These are phyloP conservation scores for Amblyjoppa proteus DNA, from an alignment of 2,888 invertebrate genomes.

Conservation along the genomic window DNA sequence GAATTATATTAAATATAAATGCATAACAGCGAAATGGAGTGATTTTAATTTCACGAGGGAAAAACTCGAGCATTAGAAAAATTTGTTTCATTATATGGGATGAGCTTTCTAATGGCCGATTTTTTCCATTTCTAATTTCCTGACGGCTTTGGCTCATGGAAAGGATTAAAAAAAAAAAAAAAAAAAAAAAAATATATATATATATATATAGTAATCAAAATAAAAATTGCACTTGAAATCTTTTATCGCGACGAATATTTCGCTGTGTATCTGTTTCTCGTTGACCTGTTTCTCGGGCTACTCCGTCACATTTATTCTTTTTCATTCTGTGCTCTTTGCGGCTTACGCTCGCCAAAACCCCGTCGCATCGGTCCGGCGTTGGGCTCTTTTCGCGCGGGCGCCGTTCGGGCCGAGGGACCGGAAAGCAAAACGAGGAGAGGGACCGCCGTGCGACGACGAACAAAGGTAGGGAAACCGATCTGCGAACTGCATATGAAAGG, in stretches of 20 bases:
- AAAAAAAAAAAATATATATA: too few relatives aligned
- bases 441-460: slow-evolving; percentile 8
- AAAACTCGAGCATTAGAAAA: too few relatives aligned
- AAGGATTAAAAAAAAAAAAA: too few relatives aligned
- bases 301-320: not conserved
- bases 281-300: not conserved
- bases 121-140: too few relatives aligned
- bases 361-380: not conserved
- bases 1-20: too few relatives aligned
- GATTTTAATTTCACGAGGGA: too few relatives aligned
- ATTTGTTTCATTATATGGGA: too few relatives aligned
- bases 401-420: not conserved
- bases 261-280: not conserved
- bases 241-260: not conserved
- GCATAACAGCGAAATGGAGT: too few relatives aligned
- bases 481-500: slow-evolving; percentile 38
- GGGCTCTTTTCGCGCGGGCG: not conserved
- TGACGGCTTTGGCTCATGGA: too few relatives aligned
- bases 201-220: too few relatives aligned
- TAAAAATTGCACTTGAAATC: too few relatives aligned
- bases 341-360: not conserved
- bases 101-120: too few relatives aligned
- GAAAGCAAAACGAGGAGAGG: slow-evolving; percentile 1
- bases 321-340: not conserved
- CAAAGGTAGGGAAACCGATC: slow-evolving; percentile 41